phyloP scores from a whole-genome alignment of 2,888 invertebrate genomes.

The Ptilodon capucinus region DNA sequence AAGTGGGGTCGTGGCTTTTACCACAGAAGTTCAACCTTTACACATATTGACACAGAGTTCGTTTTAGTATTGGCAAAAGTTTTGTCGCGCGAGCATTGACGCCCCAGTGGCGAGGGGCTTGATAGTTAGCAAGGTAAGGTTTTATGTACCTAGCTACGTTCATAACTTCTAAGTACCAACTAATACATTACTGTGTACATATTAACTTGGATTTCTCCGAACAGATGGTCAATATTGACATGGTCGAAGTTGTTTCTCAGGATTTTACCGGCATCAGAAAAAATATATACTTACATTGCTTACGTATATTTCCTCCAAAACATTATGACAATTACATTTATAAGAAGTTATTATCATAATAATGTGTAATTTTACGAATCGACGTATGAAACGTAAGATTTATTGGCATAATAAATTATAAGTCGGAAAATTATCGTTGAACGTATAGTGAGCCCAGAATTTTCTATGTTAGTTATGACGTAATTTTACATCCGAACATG shows the following conservation, averaged over 20 bases:
- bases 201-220: background rate
- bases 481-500: too few species aligned
- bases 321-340: background rate
- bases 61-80: too few species aligned
- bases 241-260: background rate
- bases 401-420: background rate
- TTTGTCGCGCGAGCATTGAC: too few species aligned
- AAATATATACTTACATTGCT: background rate
- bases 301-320: background rate
- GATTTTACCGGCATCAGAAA: background rate
- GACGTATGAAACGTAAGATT: background rate
- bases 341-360: background rate
- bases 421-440: background rate
- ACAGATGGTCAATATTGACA: background rate
- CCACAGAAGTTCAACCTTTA: too few species aligned
- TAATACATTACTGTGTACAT: conserved; percentile 11
- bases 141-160: too few species aligned
- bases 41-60: too few species aligned
- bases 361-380: background rate
- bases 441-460: background rate
- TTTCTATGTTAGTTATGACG: background rate
- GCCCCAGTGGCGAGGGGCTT: too few species aligned
- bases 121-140: too few species aligned
- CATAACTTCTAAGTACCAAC: background rate
- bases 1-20: too few species aligned